Conservation (phyloP, 2,888 invertebrate species). For the Ditylenchus weischeri region DNA sequence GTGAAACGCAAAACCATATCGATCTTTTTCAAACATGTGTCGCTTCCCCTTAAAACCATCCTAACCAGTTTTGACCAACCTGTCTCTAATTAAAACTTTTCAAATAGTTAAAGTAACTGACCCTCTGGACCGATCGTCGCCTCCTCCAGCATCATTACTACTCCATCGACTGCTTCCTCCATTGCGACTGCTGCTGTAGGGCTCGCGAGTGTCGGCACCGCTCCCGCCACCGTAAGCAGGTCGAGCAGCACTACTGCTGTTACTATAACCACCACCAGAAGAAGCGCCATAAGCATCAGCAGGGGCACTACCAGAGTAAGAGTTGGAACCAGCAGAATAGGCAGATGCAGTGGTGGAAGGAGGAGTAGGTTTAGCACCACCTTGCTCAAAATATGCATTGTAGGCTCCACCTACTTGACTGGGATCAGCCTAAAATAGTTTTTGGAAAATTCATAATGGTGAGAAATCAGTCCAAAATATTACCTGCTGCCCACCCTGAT, state of each 20-base stretch:
- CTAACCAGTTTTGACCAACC: neutral
- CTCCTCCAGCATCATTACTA: neutral
- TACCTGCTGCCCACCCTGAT: conserved; percentile 22
- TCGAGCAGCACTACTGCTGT: neutral
- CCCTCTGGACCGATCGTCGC: neutral
- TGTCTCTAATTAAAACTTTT: neutral
- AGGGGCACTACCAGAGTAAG: no score
- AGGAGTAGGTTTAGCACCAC: conserved; percentile 12
- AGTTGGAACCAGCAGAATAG: neutral
- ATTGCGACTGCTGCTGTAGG: conserved; percentile 5
- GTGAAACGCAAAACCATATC: no score
- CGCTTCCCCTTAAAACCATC: neutral
- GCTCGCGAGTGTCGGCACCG: neutral
- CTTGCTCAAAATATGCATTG: conserved; percentile 25
- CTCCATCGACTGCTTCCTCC: conserved; percentile 3
- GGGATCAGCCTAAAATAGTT: neutral
- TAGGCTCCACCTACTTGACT: conserved; percentile 18
- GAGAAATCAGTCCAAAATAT: neutral
- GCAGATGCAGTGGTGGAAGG: neutral
- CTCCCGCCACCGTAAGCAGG: neutral
- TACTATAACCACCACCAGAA: neutral
- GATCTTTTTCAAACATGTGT: no score
- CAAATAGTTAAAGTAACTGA: neutral
- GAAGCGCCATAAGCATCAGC: conserved; percentile 3
- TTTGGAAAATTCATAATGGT: neutral